Evolutionary conservation across 92 coral and sea anemone genomes (phyloP), one percentile per base, ranked within the genome.

Genomic region (Pocillopora grandis): DNA sequence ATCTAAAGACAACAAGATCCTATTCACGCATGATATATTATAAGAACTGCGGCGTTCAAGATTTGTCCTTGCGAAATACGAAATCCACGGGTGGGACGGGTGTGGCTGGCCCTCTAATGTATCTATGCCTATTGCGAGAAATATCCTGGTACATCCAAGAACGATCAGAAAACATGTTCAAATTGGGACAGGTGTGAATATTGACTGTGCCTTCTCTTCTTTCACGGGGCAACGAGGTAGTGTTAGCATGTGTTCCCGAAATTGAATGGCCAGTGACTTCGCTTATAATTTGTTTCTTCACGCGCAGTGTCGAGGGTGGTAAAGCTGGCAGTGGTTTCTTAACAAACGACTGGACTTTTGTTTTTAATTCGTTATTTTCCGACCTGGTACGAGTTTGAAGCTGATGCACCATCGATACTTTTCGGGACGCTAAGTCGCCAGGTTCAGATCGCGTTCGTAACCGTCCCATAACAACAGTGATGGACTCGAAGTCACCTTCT

Each of bases 91-190:
- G 90, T 3, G 94, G 94, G 18, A 89, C 75, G 15, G 97, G 97
- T 15, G 97, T 84, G 52, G 89, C 79, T 2, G 89, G 86, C 2
- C 80, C 90, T 21, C 94, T 76, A 17, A 93, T 83, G 72, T 93
- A 93, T 48, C 97, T 89, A n/a, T 93, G 90, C 65, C 79, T 93
- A 12, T 76, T 62, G 15, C 77, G 89, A 75, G 73, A 70, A 27
- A 81, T 67, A 63, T 89, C 97, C 86, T 84, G 94, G 77, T 93
- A 93, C 85, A 89, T 75, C 97, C 97, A 93, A 16, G 94, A 89
- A 60, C 84, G 85, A 75, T 93, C 94, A 5, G 85, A 52, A 12
- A 80, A 91, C 65, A 90, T 58, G 79, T 93, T 93, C 76, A 89
- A 62, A 58, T 72, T 89, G 1, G 94, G 94, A 64, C 97, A 93